Evolutionary conservation across 2,888 invertebrate genomes (phyloP), one percentile per base, ranked within the genome.

Genomic region (Drosophila vallismaia): DNA sequence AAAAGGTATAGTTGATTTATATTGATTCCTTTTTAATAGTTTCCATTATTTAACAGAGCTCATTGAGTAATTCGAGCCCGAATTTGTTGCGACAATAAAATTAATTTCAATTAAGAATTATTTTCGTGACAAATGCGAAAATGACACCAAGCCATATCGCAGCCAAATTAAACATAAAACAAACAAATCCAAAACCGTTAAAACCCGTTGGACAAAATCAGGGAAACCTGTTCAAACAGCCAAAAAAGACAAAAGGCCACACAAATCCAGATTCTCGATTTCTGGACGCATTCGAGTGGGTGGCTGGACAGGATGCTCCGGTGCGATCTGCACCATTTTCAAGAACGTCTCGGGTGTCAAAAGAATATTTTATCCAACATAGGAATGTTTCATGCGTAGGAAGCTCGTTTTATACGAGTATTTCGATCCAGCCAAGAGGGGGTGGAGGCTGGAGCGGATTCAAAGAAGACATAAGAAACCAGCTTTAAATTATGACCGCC

Each of bases 401-500:
- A 24, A 69, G 46, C 31, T 46, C 26, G 24, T 40, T 38, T 51
- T 40, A 28, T 40, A 19, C 19, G 19, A 19, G 36, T 40, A 38
- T 42, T 1, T 40, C 4, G 38, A 10, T 12, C n/a, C 26, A 14
- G 12, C 19, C n/a, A 26, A 12, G 33, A 8, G 12, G 53, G 19
- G 26, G n/a, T 33, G 26, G 19, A 19, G 19, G 38, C 33, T 29
- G 19, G 40, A 7, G 54, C 10, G 33, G 19, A 19, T n/a, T 38
- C 9, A 14, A 28, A 1, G 4, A 24, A 26, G 36, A 4, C 8
- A 12, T 29, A 44, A 36, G 52, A 71, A 74, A 74, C 74, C 57
- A 70, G 69, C 68, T 74, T 24, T 28, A 74, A 63, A 42, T 74
- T 70, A 70, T 70, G 51, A 54, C 19, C 67, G 44, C 69, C 70